Conservation (phyloP, 2,113 vertebrate genomes). For the Pelecanus crispus region DNA sequence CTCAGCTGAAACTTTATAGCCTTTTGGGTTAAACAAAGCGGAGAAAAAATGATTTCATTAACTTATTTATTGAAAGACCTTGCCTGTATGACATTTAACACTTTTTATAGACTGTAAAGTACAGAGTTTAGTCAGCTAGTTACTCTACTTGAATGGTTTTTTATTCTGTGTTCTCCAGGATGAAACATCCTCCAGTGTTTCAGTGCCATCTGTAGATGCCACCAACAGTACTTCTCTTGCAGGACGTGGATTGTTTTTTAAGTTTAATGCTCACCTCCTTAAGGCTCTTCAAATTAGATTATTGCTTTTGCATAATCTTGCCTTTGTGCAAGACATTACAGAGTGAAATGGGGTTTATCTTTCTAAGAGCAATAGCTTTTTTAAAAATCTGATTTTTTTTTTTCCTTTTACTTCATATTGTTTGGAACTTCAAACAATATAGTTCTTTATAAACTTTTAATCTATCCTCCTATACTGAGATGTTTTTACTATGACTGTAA, state of each 20-base stretch:
- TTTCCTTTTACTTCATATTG: neutral
- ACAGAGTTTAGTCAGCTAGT: conserved; percentile 24
- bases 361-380: neutral
- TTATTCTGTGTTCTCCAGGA: neutral
- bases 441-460: neutral
- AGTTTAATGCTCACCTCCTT: neutral
- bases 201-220: neutral
- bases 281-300: neutral
- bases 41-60: conserved; percentile 24
- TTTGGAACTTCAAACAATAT: neutral
- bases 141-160: neutral
- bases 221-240: neutral
- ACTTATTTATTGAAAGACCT: conserved; percentile 35
- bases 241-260: neutral
- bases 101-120: conserved; percentile 44
- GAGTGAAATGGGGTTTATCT: neutral
- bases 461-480: neutral
- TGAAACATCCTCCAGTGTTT: neutral
- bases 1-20: conserved; percentile 27
- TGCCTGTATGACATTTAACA: conserved; percentile 14
- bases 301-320: neutral
- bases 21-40: conserved; percentile 1
- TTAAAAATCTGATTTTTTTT: neutral
- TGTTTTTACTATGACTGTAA: neutral
- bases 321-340: neutral